phyloP scores from a whole-genome alignment of 2,797 vertebrate genomes.

The Bradypus variegatus region DNA sequence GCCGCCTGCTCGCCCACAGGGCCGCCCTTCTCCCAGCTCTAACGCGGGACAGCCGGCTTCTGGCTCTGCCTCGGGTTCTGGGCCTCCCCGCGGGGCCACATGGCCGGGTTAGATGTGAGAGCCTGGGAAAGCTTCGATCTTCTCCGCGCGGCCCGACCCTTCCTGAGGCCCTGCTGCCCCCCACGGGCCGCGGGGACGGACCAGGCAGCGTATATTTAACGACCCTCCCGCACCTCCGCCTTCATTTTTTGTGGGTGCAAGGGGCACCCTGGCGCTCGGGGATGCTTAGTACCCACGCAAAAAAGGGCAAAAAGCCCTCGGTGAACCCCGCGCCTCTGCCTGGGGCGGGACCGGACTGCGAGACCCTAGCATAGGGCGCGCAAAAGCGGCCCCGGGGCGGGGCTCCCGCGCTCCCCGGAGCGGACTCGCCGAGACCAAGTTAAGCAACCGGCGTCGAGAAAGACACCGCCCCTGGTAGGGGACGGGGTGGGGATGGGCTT shows the following conservation, averaged over 20 bases:
- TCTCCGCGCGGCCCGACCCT: background rate
- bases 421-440: constrained; percentile 55
- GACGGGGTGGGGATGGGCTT: constrained; percentile 42
- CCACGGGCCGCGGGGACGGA: background rate
- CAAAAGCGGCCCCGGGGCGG: constrained; percentile 49
- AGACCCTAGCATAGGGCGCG: constrained; percentile 26
- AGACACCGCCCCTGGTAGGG: constrained; percentile 53
- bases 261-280: background rate
- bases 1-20: background rate
- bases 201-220: background rate
- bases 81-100: background rate
- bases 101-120: background rate
- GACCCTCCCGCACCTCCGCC: background rate
- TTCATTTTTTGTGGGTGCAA: background rate
- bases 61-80: background rate
- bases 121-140: background rate
- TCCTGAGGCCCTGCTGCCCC: constrained; percentile 9
- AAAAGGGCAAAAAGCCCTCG: background rate
- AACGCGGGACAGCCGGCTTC: background rate
- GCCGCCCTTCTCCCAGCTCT: background rate
- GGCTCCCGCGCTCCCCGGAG: constrained; percentile 54
- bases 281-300: constrained; percentile 23
- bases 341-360: background rate
- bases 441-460: constrained; percentile 40
- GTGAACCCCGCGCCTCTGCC: background rate